A percentile compares a stretch with the other conserved stretches of the same genome.
Conservation (phyloP, 2,888 invertebrate species). For the Stratiomys singularior region DNA sequence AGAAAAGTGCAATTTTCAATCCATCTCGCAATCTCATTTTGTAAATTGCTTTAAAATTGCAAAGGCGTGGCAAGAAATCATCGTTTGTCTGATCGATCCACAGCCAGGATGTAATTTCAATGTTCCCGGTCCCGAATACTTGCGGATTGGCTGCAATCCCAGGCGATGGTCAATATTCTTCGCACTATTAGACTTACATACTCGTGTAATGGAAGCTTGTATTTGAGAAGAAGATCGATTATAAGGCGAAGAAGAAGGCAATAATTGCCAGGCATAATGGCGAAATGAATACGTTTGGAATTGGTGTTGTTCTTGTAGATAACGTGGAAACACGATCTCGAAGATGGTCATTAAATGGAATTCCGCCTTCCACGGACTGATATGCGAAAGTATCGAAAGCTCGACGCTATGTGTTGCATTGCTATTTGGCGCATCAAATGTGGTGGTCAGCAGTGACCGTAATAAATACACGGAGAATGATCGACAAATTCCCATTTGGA, state of each 20-base stretch:
- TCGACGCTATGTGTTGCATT: not conserved
- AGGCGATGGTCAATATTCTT: no score
- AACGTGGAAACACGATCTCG: not conserved
- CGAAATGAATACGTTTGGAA: constrained; percentile 22
- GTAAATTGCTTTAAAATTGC: not conserved
- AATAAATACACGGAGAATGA: not conserved
- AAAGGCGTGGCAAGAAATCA: not conserved
- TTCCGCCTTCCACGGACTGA: constrained; percentile 10
- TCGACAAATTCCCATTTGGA: not conserved
- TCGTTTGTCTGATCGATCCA: not conserved
- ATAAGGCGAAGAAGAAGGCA: not conserved
- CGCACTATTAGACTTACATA: no score
- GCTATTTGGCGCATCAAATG: not conserved
- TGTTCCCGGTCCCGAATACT: no score
- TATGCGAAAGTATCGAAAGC: not conserved
- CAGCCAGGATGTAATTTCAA: not conserved
- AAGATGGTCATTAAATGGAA: constrained; percentile 49
- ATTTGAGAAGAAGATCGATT: constrained; percentile 4
- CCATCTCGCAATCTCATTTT: not conserved
- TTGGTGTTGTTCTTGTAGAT: not conserved
- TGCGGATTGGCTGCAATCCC: no score
- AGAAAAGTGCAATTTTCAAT: no score
- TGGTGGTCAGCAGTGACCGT: not conserved
- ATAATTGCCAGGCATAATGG: constrained; percentile 48
- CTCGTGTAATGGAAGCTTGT: not conserved